Percentiles rank a stretch among this genome's conserved stretches.
Evolutionary conservation across 2,113 vertebrate species (phyloP).

Genomic region (Salvelinus namaycush): DNA sequence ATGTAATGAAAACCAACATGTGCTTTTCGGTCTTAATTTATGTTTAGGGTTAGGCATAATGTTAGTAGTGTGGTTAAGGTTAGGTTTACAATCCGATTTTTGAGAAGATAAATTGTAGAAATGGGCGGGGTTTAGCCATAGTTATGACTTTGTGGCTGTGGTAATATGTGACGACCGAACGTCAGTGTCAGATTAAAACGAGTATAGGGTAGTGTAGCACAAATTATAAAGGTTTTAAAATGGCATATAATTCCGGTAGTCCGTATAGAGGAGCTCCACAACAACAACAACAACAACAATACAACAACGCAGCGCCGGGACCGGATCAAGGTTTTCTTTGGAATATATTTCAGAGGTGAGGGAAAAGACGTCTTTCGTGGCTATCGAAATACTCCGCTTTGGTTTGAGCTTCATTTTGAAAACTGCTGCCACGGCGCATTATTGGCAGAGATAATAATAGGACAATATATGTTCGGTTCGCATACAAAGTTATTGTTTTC

Average conservation of each 20-base stretch:
- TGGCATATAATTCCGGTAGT: constrained; percentile 73
- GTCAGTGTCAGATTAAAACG: constrained; percentile 43
- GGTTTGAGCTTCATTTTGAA: constrained; percentile 5
- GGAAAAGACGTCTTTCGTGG: constrained; percentile 1
- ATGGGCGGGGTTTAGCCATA: no score
- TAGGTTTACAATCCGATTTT: no score
- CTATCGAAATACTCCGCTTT: constrained; percentile 24
- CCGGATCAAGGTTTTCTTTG: constrained; percentile 77
- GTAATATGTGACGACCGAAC: no score
- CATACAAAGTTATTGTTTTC: not conserved
- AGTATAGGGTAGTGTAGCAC: constrained; percentile 21
- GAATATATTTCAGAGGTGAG: constrained; percentile 83
- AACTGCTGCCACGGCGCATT: constrained; percentile 29
- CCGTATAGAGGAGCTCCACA: constrained; percentile 70
- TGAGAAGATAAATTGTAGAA: no score
- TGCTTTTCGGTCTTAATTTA: no score
- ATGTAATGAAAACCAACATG: no score
- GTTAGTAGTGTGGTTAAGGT: no score
- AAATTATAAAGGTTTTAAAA: constrained; percentile 47
- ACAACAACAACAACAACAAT: constrained; percentile 18
- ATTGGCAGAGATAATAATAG: not conserved
- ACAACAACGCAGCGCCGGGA: constrained; percentile 56
- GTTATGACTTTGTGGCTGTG: no score
- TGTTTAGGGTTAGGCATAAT: no score
- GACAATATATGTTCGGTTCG: not conserved